Evolutionary conservation across 2,797 vertebrate species (phyloP).

Genomic region (Pangasius larnaudii): DNA sequence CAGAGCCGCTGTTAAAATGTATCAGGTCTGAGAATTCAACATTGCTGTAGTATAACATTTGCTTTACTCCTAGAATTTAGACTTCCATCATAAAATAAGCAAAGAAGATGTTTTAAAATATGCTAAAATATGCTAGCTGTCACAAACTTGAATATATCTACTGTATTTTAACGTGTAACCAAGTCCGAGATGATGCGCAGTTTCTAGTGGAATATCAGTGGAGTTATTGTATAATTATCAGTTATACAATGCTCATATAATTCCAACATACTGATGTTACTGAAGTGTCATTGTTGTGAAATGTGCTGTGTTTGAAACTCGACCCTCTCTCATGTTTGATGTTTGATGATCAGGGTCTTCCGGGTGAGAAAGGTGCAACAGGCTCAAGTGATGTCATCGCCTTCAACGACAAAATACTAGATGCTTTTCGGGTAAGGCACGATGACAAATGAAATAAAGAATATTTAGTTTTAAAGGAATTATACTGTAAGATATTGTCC

Average conservation of each 20-base stretch:
- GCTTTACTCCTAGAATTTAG: background rate
- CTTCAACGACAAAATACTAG: conserved; percentile 77
- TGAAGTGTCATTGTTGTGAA: background rate
- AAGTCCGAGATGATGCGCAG: background rate
- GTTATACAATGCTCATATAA: background rate
- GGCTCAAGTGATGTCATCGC: conserved; percentile 78
- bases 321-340: background rate
- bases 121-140: background rate
- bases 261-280: background rate
- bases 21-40: too few species aligned
- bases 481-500: background rate
- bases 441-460: background rate
- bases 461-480: background rate
- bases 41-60: background rate
- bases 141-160: background rate
- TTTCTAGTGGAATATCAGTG: background rate
- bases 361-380: conserved; percentile 71
- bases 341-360: conserved; percentile 48
- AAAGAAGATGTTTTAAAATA: background rate
- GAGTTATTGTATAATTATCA: background rate
- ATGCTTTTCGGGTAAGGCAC: conserved; percentile 76
- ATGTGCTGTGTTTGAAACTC: background rate
- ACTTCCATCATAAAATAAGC: background rate
- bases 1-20: too few species aligned
- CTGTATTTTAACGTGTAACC: background rate